These are phyloP conservation scores for Heliconius hermathena DNA, from an alignment of 1,140 invertebrate genomes.

Conservation along the genomic window DNA sequence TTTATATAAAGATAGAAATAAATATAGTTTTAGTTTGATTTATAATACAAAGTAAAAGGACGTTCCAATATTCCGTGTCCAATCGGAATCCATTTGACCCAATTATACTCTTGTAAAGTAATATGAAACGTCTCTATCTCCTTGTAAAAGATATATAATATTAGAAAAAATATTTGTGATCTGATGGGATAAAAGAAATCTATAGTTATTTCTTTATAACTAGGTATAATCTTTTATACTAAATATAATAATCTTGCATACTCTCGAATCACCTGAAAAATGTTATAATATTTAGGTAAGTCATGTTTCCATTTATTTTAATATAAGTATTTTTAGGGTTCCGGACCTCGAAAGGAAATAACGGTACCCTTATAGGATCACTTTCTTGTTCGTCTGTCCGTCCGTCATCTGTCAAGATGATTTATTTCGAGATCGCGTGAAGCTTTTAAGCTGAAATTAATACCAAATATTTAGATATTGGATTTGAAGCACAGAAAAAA, in stretches of 20 bases:
- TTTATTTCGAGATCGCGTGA: no score
- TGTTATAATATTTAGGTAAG: no score
- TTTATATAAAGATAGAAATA: background rate
- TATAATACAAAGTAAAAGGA: background rate
- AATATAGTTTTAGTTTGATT: background rate
- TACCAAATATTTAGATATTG: no score
- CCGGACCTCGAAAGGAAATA: no score
- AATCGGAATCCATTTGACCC: constrained; percentile 12
- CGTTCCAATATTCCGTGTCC: background rate
- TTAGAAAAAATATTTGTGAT: background rate
- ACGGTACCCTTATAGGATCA: no score
- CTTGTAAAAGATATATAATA: background rate
- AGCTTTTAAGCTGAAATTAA: no score
- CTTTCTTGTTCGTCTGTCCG: no score
- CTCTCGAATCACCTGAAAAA: no score
- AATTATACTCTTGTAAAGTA: constrained; percentile 10
- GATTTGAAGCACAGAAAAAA: no score
- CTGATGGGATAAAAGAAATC: background rate
- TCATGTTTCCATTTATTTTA: no score
- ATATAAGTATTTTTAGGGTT: no score
- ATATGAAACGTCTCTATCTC: constrained; percentile 6
- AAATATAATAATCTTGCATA: background rate
- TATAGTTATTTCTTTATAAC: background rate
- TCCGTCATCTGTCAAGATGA: no score
- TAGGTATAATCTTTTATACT: background rate